A percentile compares a stretch with the other conserved stretches of the same genome.
Conservation (phyloP, 2,797 vertebrate species). For the Gymnothorax reevesii region DNA sequence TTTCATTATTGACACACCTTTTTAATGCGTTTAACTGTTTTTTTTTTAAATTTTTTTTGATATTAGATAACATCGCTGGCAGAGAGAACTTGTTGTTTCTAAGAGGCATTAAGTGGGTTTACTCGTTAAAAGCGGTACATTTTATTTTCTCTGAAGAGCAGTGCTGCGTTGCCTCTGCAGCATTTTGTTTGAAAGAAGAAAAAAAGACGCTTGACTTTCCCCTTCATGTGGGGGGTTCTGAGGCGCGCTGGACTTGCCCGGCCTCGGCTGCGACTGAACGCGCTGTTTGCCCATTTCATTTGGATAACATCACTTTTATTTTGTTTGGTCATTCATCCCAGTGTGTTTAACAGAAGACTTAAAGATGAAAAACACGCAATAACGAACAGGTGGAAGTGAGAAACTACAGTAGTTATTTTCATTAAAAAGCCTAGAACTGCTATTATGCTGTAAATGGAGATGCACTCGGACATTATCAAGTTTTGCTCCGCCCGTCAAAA, state of each 20-base stretch:
- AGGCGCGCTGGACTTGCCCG: not conserved
- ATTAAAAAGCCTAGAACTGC: not conserved
- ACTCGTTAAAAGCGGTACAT: not conserved
- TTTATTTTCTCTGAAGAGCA: not conserved
- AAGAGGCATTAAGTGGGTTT: not conserved
- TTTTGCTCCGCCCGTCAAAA: too few relatives aligned
- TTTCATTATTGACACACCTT: too few relatives aligned
- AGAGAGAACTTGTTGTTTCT: not conserved
- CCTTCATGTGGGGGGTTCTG: slow-evolving; percentile 1
- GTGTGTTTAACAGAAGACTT: not conserved
- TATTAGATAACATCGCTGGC: not conserved
- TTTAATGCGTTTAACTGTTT: not conserved
- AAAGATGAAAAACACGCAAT: not conserved
- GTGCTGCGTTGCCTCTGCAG: not conserved
- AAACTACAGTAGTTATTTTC: not conserved
- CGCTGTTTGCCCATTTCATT: not conserved
- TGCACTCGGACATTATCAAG: not conserved
- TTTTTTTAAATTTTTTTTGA: not conserved
- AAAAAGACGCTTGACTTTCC: slow-evolving; percentile 18
- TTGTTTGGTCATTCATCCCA: not conserved
- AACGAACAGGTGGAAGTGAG: not conserved
- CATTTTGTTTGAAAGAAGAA: not conserved
- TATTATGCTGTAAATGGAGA: not conserved
- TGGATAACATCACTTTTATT: not conserved
- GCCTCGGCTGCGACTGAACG: not conserved